Evolutionary conservation across 1,140 invertebrate genomes (phyloP).

Genomic region (Drosophila obscura): DNA sequence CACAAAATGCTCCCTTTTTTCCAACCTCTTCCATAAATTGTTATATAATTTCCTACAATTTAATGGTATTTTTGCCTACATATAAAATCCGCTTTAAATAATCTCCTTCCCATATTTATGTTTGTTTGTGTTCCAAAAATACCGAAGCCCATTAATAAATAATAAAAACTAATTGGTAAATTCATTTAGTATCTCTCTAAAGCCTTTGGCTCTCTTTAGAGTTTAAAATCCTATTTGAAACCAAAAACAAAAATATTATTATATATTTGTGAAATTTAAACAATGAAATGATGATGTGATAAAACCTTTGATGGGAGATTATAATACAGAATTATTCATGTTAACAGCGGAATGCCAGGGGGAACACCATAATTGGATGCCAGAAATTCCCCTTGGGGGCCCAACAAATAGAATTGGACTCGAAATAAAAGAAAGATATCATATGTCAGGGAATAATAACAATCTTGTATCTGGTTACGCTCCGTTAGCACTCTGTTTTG

Average conservation of each 20-base stretch:
- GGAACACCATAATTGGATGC: slow-evolving; percentile 30
- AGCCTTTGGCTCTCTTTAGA: background rate
- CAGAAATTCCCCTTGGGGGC: too few relatives aligned
- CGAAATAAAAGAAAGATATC: slow-evolving; percentile 18
- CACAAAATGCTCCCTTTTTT: too few relatives aligned
- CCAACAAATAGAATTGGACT: too few relatives aligned
- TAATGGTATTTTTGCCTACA: too few relatives aligned
- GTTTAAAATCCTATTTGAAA: background rate
- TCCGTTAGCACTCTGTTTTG: slow-evolving; percentile 50
- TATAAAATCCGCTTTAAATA: too few relatives aligned
- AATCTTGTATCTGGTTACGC: slow-evolving; percentile 41
- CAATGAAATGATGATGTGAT: background rate
- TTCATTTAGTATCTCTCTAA: background rate
- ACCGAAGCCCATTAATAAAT: background rate
- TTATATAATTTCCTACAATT: too few relatives aligned
- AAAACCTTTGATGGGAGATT: too few relatives aligned
- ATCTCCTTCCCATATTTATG: too few relatives aligned
- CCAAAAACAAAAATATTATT: slow-evolving; percentile 1
- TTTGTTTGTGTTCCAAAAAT: too few relatives aligned
- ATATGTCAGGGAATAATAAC: slow-evolving; percentile 24
- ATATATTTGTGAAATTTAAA: background rate
- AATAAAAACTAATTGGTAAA: background rate
- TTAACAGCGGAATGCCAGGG: slow-evolving; percentile 10
- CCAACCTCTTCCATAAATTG: too few relatives aligned
- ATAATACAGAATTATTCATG: slow-evolving; percentile 7